These are phyloP conservation scores for Acridotheres tristis DNA, from an alignment of 2,797 vertebrate genomes.

Conservation along the genomic window DNA sequence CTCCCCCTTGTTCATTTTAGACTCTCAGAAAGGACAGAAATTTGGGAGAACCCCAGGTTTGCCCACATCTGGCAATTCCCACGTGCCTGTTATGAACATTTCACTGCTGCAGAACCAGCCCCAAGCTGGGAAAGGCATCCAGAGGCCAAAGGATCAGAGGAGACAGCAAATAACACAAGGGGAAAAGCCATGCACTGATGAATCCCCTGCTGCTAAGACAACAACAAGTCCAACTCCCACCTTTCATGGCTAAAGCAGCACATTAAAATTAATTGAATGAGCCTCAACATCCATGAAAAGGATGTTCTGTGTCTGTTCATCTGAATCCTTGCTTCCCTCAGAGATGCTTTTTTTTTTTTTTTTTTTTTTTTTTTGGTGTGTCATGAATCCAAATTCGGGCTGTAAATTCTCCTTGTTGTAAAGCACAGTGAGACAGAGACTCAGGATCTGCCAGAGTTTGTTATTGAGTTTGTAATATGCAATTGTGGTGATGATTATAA, in stretches of 20 bases:
- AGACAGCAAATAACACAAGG: neutral
- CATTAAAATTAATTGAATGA: slow-evolving; percentile 45
- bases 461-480: slow-evolving; percentile 41
- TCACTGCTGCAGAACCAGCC: neutral
- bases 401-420: neutral
- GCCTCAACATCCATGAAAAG: neutral
- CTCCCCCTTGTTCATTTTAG: neutral
- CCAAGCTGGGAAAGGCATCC: neutral
- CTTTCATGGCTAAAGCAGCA: neutral
- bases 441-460: slow-evolving; percentile 20
- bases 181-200: neutral
- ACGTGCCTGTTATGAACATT: neutral
- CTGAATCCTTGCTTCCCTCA: neutral
- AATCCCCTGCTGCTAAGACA: neutral
- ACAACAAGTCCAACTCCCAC: neutral
- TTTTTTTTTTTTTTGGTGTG: neutral
- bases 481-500: slow-evolving; percentile 40
- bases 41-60: neutral
- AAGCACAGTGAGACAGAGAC: neutral
- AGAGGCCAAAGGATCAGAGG: neutral
- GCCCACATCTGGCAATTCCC: neutral
- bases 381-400: neutral
- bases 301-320: neutral
- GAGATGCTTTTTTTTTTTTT: neutral
- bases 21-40: neutral